Conservation (phyloP, 1,140 invertebrate species). For the Magallana angulata region DNA sequence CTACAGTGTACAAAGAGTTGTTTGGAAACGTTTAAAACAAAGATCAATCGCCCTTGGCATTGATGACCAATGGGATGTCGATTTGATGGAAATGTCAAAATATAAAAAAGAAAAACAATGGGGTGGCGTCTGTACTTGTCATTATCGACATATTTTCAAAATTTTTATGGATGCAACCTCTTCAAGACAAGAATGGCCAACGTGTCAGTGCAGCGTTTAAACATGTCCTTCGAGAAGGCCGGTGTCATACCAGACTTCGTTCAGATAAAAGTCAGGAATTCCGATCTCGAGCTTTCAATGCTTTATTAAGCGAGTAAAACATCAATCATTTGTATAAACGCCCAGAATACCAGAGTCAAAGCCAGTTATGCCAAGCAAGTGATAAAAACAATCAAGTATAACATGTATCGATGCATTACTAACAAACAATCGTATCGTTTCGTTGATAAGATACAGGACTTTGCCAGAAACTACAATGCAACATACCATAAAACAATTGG, state of each 20-base stretch:
- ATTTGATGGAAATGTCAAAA: slow-evolving; percentile 35
- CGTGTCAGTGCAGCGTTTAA: background rate
- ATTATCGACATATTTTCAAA: slow-evolving; percentile 11
- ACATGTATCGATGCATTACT: slow-evolving; percentile 33
- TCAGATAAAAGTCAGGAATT: slow-evolving; percentile 38
- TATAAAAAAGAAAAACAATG: slow-evolving; percentile 24
- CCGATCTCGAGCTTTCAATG: background rate
- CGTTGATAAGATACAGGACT: slow-evolving; percentile 27
- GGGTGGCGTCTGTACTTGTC: background rate
- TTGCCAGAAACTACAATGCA: slow-evolving; percentile 33
- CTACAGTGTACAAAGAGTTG: slow-evolving; percentile 7
- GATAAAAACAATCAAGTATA: slow-evolving; percentile 46
- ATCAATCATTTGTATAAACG: slow-evolving; percentile 41
- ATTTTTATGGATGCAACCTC: background rate
- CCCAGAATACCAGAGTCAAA: slow-evolving; percentile 42
- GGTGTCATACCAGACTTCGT: too few species aligned
- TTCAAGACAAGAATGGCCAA: slow-evolving; percentile 26
- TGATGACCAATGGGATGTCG: slow-evolving; percentile 42
- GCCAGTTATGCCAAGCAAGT: slow-evolving; percentile 19
- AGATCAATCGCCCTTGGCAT: background rate
- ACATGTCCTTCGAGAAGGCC: too few species aligned
- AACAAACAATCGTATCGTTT: slow-evolving; percentile 23
- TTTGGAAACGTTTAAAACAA: background rate
- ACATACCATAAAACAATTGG: slow-evolving; percentile 42
- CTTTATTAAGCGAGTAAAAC: background rate